Evolutionary conservation across 2,113 vertebrate genomes (phyloP), one percentile per base, ranked within the genome.

Genomic region (Varanus komodoensis): DNA sequence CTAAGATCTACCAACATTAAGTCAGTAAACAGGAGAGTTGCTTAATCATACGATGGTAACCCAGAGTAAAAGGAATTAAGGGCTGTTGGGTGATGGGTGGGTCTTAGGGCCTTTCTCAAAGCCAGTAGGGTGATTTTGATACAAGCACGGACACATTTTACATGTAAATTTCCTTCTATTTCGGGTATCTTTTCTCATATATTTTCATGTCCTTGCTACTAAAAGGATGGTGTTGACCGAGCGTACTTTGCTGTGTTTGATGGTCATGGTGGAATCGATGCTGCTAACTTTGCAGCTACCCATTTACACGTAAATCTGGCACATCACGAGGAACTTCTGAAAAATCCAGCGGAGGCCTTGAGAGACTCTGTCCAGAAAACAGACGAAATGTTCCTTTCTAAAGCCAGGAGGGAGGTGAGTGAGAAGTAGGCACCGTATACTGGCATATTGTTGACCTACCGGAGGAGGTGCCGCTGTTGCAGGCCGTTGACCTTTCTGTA

Each of bases 221-320:
- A 0, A 25, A 94, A 99, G 99, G 98, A 99, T 19, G 95, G 96
- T 0, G 93, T 97, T 27, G 96, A 97, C 23, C 97, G 98, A 0
- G 97, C 97, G 85, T 99, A 98, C 96, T 99, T 98, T 1, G 99
- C 98, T 0, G 98, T 99, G 71, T 99, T 99, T 50, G 99, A 99
- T 0, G 99, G 99, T 27, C 99, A 99, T 0, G 99, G 98, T 50
- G 99, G 99, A 0, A 97, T 98, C 61, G 99, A 99, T 1, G 99
- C 99, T 0, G 99, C 98, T 5, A 96, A 95, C 73, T 99, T 97
- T 0, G 97, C 98, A 0, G 97, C 98, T 27, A 97, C 97, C 21
- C 98, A 99, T 29, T 96, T 99, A 50, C 99, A 99, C 2, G 93
- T 98, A 0, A 94, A 95, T 0, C 93, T 98, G 1, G 97, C 98